phyloP scores from a whole-genome alignment of 2,113 vertebrate genomes.

The Anseranas semipalmata region DNA sequence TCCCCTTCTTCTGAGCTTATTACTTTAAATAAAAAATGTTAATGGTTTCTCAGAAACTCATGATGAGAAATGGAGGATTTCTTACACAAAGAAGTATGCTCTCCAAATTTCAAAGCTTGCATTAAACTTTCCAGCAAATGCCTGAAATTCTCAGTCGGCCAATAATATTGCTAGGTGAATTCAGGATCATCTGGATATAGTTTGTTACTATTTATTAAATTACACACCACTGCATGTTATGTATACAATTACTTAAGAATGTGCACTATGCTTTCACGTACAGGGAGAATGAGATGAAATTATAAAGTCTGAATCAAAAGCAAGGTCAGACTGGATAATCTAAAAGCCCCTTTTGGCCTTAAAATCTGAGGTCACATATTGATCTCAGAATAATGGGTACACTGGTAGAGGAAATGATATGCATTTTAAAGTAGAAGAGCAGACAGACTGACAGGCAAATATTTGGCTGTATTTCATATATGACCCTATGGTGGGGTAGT shows the following conservation, averaged over 20 bases:
- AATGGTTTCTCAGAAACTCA: slow-evolving; percentile 80
- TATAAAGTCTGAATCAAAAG: slow-evolving; percentile 7
- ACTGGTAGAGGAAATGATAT: background rate
- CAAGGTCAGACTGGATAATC: background rate
- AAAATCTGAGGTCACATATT: background rate
- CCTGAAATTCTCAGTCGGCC: slow-evolving; percentile 46
- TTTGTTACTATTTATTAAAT: slow-evolving; percentile 68
- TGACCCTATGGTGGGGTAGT: background rate
- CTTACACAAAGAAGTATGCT: slow-evolving; percentile 45
- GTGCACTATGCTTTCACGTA: background rate
- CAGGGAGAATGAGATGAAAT: background rate
- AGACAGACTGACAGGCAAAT: background rate
- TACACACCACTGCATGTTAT: background rate
- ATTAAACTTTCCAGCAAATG: slow-evolving; percentile 64
- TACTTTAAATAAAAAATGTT: slow-evolving; percentile 81
- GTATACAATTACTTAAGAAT: background rate
- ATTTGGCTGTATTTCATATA: background rate
- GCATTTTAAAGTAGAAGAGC: background rate
- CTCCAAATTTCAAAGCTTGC: slow-evolving; percentile 69
- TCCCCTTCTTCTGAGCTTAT: slow-evolving; percentile 72
- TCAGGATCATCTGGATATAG: slow-evolving; percentile 2
- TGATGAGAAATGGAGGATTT: slow-evolving; percentile 59
- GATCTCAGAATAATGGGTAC: background rate
- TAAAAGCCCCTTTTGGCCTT: background rate
- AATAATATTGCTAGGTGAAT: slow-evolving; percentile 44